Conservation (phyloP, 2,888 invertebrate genomes). For the Hydrotaea cyrtoneurina region DNA sequence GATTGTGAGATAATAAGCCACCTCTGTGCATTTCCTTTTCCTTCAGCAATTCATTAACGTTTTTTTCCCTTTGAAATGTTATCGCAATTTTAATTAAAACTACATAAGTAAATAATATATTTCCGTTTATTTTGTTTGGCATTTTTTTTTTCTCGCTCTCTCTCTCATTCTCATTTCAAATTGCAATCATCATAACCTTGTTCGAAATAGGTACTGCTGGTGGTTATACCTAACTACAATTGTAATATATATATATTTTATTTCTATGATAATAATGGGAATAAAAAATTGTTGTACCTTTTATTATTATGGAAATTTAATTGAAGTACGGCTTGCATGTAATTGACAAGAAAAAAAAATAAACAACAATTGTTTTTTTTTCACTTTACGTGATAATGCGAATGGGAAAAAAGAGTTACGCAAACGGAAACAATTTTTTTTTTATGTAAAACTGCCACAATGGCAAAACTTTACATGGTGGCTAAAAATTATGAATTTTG, state of each 20-base stretch:
- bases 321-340: background rate
- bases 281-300: background rate
- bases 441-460: too few relatives aligned
- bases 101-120: background rate
- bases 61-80: background rate
- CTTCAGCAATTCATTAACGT: background rate
- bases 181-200: background rate
- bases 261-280: background rate
- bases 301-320: background rate
- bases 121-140: background rate
- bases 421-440: background rate
- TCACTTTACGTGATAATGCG: background rate
- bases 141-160: background rate
- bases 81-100: background rate
- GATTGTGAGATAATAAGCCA: too few relatives aligned
- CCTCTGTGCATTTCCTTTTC: background rate
- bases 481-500: too few relatives aligned
- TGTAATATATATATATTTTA: background rate
- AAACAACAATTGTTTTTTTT: background rate
- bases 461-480: too few relatives aligned
- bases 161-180: too few relatives aligned
- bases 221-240: background rate
- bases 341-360: background rate
- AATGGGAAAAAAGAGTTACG: background rate
- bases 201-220: background rate